Percentiles rank a stretch among this genome's conserved stretches.
Conservation (phyloP, 2,113 vertebrate species). For the Limanda limanda region DNA sequence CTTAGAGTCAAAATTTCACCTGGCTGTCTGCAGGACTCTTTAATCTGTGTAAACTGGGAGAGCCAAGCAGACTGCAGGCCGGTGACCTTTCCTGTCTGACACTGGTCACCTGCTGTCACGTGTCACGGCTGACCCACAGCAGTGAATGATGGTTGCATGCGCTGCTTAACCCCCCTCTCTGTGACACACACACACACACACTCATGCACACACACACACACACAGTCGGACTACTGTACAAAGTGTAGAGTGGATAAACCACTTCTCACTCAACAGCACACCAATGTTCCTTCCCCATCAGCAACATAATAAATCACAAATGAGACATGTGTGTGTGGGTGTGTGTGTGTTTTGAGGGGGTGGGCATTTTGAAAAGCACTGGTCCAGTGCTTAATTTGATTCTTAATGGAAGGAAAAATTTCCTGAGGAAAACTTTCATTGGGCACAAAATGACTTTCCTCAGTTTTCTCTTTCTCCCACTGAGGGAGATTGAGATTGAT, state of each 20-base stretch:
- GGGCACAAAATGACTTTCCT: conserved; percentile 81
- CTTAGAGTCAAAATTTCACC: conserved; percentile 16
- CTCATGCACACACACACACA: conserved; percentile 16
- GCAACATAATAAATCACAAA: conserved; percentile 82
- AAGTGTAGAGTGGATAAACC: conserved; percentile 54
- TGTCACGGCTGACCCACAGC: conserved; percentile 67
- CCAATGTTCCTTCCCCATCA: conserved; percentile 58
- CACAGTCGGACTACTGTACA: conserved; percentile 10
- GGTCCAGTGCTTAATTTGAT: conserved; percentile 79
- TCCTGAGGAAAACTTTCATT: conserved; percentile 84
- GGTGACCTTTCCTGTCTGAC: conserved; percentile 76
- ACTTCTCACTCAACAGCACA: conserved; percentile 49
- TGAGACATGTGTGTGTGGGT: conserved; percentile 54
- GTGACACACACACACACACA: conserved; percentile 7
- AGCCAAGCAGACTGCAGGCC: conserved; percentile 45
- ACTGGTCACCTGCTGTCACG: conserved; percentile 73
- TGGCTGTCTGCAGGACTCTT: conserved; percentile 47
- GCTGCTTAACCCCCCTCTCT: conserved; percentile 20
- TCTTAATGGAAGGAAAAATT: conserved; percentile 83
- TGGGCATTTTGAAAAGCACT: conserved; percentile 65
- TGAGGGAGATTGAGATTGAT: conserved; percentile 82
- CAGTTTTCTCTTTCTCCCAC: conserved; percentile 76
- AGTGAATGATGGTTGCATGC: conserved; percentile 67
- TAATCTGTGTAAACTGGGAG: conserved; percentile 46
- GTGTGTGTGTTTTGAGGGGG: conserved; percentile 35